Evolutionary conservation across 2,888 invertebrate species (phyloP).

Genomic region (Cabera pusaria): DNA sequence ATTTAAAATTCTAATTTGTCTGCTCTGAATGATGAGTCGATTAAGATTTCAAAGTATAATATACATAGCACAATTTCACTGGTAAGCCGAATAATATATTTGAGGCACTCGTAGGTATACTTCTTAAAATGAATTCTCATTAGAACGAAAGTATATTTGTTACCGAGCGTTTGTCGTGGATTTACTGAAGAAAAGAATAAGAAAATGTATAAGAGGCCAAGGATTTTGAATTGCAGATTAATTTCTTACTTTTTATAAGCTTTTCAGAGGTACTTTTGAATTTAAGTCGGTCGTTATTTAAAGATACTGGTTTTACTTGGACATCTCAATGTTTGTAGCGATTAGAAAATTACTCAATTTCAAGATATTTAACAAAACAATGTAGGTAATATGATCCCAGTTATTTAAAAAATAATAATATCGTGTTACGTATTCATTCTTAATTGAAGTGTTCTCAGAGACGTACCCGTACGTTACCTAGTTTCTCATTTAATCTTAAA

Average conservation of each 20-base stretch:
- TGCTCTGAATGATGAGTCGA: too few relatives aligned
- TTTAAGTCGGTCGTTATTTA: conserved; percentile 55
- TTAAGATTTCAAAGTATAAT: too few relatives aligned
- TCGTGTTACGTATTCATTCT: conserved; percentile 3
- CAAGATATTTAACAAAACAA: too few relatives aligned
- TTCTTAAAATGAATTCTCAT: conserved; percentile 27
- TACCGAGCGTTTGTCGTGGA: conserved; percentile 45
- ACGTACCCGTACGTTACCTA: conserved; percentile 5
- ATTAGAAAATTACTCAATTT: too few relatives aligned
- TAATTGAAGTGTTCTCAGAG: conserved; percentile 2
- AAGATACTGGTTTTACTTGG: conserved; percentile 42
- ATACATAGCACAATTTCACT: conserved; percentile 2
- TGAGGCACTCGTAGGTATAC: conserved; percentile 23
- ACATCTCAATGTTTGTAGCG: conserved; percentile 41
- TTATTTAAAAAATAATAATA: too few relatives aligned
- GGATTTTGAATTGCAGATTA: conserved; percentile 72
- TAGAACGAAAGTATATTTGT: conserved; percentile 28
- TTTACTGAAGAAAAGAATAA: conserved; percentile 47
- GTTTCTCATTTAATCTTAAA: conserved; percentile 11
- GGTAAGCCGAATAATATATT: conserved; percentile 19
- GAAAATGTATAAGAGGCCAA: conserved; percentile 53
- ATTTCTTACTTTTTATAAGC: conserved; percentile 69
- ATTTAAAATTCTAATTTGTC: conserved; percentile 5
- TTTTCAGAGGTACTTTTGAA: conserved; percentile 58
- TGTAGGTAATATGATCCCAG: too few relatives aligned